These are phyloP conservation scores for Ptychochromis oligacanthus DNA, from an alignment of 2,113 vertebrate species.

Conservation along the genomic window DNA sequence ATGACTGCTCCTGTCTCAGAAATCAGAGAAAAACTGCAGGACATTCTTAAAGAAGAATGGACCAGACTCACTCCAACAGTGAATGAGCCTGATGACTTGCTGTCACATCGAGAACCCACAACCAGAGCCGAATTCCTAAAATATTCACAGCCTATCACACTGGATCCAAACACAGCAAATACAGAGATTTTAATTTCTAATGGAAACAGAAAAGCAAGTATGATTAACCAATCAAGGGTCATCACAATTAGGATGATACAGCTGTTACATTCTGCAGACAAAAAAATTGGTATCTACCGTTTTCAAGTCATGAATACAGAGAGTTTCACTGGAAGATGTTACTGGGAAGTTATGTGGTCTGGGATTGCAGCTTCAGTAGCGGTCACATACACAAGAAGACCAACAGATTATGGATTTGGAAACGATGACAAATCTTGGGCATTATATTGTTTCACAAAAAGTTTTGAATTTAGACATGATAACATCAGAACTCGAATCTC, in stretches of 20 bases:
- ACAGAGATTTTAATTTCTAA: not conserved
- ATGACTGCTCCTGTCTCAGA: not conserved
- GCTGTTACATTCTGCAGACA: not conserved
- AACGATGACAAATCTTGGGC: not conserved
- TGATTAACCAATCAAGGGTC: fast-evolving
- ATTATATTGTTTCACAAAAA: not conserved
- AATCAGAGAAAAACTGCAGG: not conserved
- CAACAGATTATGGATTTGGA: not conserved
- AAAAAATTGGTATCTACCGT: no score
- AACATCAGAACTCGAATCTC: not conserved
- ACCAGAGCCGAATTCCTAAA: not conserved
- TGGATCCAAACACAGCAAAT: not conserved
- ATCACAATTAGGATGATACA: not conserved
- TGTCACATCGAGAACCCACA: not conserved
- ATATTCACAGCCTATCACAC: not conserved
- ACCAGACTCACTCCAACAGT: not conserved
- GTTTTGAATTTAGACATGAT: not conserved
- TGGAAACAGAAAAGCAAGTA: not conserved
- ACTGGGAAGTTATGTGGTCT: not conserved
- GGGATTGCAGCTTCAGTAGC: not conserved
- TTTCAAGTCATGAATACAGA: not conserved
- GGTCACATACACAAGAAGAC: not conserved
- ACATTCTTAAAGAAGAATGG: not conserved
- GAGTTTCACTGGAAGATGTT: not conserved
- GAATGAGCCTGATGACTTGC: not conserved